A percentile compares a stretch with the other conserved stretches of the same genome.
Evolutionary conservation across 2,888 invertebrate genomes (phyloP).

Genomic region (Morpho achilles): DNA sequence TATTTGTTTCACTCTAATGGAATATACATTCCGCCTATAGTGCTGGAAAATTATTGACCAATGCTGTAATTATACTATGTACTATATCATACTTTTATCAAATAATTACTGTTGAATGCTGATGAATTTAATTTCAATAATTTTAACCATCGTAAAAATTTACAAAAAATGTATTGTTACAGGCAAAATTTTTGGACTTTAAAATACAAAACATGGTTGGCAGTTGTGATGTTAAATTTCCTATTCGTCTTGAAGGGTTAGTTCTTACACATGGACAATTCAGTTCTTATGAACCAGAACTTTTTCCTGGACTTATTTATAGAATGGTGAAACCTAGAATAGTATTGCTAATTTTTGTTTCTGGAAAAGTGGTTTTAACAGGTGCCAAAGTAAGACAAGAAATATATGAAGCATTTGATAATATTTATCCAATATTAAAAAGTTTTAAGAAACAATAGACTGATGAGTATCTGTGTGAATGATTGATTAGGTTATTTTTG

Average conservation of each 20-base stretch:
- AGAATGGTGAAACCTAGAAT: conserved; percentile 98
- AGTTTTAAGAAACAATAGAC: conserved; percentile 92
- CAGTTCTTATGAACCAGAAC: conserved; percentile 96
- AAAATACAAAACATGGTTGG: conserved; percentile 91
- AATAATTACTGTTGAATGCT: no score
- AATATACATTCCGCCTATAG: no score
- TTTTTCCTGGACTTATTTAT: conserved; percentile 99
- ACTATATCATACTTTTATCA: no score
- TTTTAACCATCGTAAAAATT: no score
- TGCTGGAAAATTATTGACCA: no score
- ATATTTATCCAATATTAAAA: conserved; percentile 97
- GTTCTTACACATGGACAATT: conserved; percentile 87
- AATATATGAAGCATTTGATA: conserved; percentile 97
- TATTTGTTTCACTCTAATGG: no score
- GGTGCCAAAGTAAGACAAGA: conserved; percentile 96
- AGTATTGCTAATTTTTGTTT: conserved; percentile 98
- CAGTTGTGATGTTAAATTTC: conserved; percentile 88
- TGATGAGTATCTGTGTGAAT: conserved; percentile 5
- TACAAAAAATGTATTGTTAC: conserved; percentile 39
- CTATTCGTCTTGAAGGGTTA: conserved; percentile 85
- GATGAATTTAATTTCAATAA: no score
- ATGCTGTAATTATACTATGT: no score
- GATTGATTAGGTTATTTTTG: conserved; percentile 18
- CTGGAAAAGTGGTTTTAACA: conserved; percentile 98
- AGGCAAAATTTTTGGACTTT: conserved; percentile 90